phyloP scores from a whole-genome alignment of 2,888 invertebrate species.

The Eristalis intricaria region DNA sequence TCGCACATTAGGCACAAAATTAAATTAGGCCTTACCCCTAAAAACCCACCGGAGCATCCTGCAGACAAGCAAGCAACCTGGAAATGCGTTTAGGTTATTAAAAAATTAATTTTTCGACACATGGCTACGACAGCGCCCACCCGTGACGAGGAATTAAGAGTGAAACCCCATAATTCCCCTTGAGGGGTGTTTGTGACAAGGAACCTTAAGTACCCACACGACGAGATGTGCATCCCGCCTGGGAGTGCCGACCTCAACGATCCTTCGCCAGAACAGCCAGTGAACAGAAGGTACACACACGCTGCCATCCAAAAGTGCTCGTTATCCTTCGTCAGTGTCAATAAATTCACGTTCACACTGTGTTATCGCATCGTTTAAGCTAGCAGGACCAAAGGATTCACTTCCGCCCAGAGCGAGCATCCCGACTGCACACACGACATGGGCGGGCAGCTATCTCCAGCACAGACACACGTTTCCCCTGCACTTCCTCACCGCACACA shows the following conservation, averaged over 20 bases:
- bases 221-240: slow-evolving; percentile 61
- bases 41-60: slow-evolving; percentile 15
- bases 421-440: neutral
- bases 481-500: neutral
- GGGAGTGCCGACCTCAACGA: slow-evolving; percentile 34
- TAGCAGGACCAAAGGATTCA: slow-evolving; percentile 42
- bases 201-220: slow-evolving; percentile 20
- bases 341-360: slow-evolving; percentile 57
- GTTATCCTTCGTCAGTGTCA: slow-evolving; percentile 56
- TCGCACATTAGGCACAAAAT: slow-evolving; percentile 37
- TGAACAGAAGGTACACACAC: slow-evolving; percentile 23
- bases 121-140: neutral
- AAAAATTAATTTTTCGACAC: slow-evolving; percentile 40
- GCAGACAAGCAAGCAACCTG: slow-evolving; percentile 5
- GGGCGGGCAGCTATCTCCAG: neutral
- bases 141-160: neutral
- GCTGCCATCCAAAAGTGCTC: neutral
- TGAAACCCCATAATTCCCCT: neutral
- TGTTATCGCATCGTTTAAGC: slow-evolving; percentile 51
- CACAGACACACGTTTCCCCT: slow-evolving; percentile 1
- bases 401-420: slow-evolving; percentile 8
- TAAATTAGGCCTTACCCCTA: slow-evolving; percentile 41
- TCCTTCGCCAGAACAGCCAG: slow-evolving; percentile 9
- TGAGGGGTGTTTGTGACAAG: neutral
- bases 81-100: slow-evolving; percentile 32